These are phyloP conservation scores for Rhynchonycteris naso DNA, from an alignment of 2,797 vertebrate species.

Conservation along the genomic window DNA sequence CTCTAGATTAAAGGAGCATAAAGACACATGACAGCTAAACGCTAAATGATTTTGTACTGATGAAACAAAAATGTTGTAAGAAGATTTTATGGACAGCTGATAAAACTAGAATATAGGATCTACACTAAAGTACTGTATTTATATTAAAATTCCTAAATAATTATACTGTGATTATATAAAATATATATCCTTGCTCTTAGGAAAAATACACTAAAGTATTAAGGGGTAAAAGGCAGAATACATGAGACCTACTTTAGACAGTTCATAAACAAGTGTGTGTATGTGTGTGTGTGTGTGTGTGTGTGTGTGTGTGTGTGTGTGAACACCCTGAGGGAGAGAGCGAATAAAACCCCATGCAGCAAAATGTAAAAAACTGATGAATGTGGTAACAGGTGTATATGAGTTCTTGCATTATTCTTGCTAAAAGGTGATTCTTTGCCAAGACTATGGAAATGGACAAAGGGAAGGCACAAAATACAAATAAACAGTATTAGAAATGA, in stretches of 20 bases:
- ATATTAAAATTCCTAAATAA: constrained; percentile 11
- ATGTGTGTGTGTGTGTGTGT: neutral
- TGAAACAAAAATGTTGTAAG: neutral
- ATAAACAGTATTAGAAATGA: neutral
- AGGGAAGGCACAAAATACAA: neutral
- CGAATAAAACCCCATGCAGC: neutral
- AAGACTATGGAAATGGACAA: neutral
- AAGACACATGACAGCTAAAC: neutral
- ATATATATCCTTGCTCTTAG: neutral
- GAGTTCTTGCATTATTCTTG: neutral
- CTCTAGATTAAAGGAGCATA: neutral
- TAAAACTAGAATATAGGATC: neutral
- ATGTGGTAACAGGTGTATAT: neutral
- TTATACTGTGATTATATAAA: neutral
- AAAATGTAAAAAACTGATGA: neutral
- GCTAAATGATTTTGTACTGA: neutral
- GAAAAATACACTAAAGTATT: neutral
- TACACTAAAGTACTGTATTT: neutral
- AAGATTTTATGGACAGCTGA: neutral
- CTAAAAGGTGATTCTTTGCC: neutral
- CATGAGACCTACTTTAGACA: neutral
- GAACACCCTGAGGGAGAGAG: neutral
- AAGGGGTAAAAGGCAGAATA: neutral
- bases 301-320: neutral
- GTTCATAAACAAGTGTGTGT: neutral